Percentiles rank a stretch among this genome's conserved stretches.
These are phyloP conservation scores for Coracopsis vasa DNA, from an alignment of 2,113 vertebrate genomes.

Conservation along the genomic window DNA sequence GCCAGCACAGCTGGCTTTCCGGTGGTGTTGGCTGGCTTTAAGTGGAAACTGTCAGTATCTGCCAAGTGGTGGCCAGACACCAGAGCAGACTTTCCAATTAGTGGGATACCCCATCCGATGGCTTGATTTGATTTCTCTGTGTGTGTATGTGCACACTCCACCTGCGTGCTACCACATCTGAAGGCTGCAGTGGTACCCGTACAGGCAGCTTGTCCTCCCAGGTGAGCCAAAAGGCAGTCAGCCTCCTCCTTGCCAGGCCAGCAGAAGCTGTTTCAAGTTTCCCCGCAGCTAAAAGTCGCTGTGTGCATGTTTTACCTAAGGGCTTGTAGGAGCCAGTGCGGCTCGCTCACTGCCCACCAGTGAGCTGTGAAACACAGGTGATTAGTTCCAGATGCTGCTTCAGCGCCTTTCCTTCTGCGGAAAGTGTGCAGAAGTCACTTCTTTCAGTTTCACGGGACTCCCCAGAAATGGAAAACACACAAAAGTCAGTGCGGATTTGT, in stretches of 20 bases:
- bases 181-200: background rate
- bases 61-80: constrained; percentile 55
- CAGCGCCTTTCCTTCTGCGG: background rate
- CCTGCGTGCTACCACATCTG: constrained; percentile 22
- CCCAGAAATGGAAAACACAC: constrained; percentile 21
- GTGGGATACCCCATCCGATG: background rate
- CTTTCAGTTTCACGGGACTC: background rate
- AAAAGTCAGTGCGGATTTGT: background rate
- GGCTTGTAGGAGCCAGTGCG: background rate
- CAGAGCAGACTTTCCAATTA: constrained; percentile 36
- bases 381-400: constrained; percentile 60
- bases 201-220: background rate
- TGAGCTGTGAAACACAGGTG: constrained; percentile 29
- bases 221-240: background rate
- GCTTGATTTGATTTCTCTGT: background rate
- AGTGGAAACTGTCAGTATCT: constrained; percentile 34
- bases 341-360: constrained; percentile 18
- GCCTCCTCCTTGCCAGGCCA: background rate
- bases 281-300: background rate
- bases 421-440: constrained; percentile 6
- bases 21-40: background rate
- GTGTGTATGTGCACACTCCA: background rate
- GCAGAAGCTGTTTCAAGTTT: background rate
- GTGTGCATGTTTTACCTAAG: background rate
- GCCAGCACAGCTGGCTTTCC: constrained; percentile 22